Evolutionary conservation across 2,888 invertebrate species (phyloP).

Genomic region (Campaea margaritaria): DNA sequence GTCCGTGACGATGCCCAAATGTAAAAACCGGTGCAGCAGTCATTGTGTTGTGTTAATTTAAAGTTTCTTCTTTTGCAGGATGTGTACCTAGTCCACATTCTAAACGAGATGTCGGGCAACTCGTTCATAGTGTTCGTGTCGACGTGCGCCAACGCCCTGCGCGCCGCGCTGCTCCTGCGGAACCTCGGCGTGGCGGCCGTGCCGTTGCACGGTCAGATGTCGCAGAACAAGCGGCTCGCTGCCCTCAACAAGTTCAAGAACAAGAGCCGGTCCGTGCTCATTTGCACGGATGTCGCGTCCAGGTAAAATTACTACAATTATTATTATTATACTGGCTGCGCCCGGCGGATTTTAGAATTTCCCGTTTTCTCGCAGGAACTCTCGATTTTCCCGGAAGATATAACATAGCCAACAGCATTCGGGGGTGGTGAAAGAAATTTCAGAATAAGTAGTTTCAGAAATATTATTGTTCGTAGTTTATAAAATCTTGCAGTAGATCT

Average conservation of each 20-base stretch:
- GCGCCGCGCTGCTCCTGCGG: constrained; percentile 94
- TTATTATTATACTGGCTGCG: too few relatives aligned
- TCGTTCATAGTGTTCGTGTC: constrained; percentile 99
- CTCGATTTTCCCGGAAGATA: too few relatives aligned
- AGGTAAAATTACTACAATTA: constrained; percentile 82
- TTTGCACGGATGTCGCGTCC: constrained; percentile 99
- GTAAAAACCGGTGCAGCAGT: too few relatives aligned
- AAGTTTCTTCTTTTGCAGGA: constrained; percentile 85
- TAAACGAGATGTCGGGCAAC: constrained; percentile 98
- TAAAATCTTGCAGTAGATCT: too few relatives aligned
- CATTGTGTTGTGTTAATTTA: too few relatives aligned
- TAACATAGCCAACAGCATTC: too few relatives aligned
- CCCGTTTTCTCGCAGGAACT: too few relatives aligned
- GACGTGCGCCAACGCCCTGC: constrained; percentile 96
- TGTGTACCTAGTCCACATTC: constrained; percentile 96
- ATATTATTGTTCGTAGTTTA: too few relatives aligned
- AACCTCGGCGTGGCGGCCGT: constrained; percentile 97
- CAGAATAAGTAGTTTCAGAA: too few relatives aligned
- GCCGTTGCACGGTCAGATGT: constrained; percentile 99
- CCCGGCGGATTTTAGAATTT: too few relatives aligned
- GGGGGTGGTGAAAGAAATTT: too few relatives aligned
- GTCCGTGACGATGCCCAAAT: too few relatives aligned
- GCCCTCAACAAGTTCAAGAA: constrained; percentile 98
- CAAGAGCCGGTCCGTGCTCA: constrained; percentile 96
- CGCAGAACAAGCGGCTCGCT: constrained; percentile 97